Percentiles rank a stretch among this genome's conserved stretches.
These are phyloP conservation scores for Monoplex corrugatus DNA, from an alignment of 2,888 invertebrate species.

Conservation along the genomic window DNA sequence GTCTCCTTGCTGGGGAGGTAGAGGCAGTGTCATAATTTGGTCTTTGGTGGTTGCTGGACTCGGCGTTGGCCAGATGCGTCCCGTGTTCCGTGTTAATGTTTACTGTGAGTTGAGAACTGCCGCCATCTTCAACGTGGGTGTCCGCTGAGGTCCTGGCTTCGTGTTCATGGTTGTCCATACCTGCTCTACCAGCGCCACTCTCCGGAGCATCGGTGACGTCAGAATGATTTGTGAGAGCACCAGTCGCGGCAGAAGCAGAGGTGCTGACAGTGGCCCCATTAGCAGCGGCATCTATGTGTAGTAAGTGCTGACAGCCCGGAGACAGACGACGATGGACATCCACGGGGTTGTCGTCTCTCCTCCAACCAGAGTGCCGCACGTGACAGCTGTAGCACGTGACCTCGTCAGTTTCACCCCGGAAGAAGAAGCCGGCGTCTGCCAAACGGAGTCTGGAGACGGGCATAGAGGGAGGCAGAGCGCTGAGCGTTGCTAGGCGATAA, in stretches of 20 bases:
- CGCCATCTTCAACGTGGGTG: too few species aligned
- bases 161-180: neutral
- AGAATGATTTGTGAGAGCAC: too few species aligned
- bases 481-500: conserved; percentile 46
- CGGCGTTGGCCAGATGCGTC: too few species aligned
- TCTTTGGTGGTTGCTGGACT: too few species aligned
- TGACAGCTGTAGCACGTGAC: conserved; percentile 48
- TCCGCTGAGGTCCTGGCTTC: too few species aligned
- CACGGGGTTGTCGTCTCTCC: conserved; percentile 23
- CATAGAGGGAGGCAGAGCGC: conserved; percentile 25
- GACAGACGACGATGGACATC: conserved; percentile 40
- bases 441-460: conserved; percentile 34
- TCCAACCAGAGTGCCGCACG: conserved; percentile 41
- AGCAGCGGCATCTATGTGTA: neutral
- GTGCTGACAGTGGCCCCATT: neutral
- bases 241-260: neutral
- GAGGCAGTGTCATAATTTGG: too few species aligned
- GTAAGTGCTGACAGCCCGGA: conserved; percentile 31
- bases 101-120: too few species aligned
- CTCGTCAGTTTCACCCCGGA: conserved; percentile 44
- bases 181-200: too few species aligned
- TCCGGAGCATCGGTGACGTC: too few species aligned
- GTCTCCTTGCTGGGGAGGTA: neutral
- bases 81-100: too few species aligned
- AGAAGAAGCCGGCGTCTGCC: conserved; percentile 47